Conservation (phyloP, 1,140 invertebrate species). For the Hyles euphorbiae region DNA sequence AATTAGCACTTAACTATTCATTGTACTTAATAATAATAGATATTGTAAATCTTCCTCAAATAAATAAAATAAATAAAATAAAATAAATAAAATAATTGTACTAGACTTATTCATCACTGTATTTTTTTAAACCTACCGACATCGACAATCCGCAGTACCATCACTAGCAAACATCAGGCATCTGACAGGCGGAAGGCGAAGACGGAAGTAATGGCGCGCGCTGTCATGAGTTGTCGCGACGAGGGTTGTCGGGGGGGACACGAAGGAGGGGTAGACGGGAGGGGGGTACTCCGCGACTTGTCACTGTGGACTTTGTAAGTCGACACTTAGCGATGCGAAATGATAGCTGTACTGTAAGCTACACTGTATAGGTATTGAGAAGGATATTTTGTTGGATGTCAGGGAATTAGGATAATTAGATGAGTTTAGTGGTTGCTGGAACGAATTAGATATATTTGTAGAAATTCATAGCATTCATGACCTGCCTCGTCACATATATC, state of each 20-base stretch:
- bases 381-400: no score
- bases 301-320: not conserved
- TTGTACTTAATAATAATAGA: no score
- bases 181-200: slow-evolving; percentile 28
- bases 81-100: no score
- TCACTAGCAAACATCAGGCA: slow-evolving; percentile 26
- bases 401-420: not conserved
- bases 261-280: no score
- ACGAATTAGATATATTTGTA: not conserved
- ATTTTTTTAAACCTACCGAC: slow-evolving; percentile 1
- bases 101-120: not conserved
- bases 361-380: no score
- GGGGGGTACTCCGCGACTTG: no score
- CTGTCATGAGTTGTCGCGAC: slow-evolving; percentile 20
- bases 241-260: not conserved
- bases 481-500: no score
- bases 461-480: no score
- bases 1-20: no score
- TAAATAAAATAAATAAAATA: no score
- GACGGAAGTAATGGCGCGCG: slow-evolving; percentile 38
- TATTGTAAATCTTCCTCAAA: no score
- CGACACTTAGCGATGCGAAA: not conserved
- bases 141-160: slow-evolving; percentile 14
- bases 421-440: not conserved
- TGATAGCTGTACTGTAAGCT: no score